These are phyloP conservation scores for Resseliella maxima DNA, from an alignment of 2,888 invertebrate species.

Conservation along the genomic window DNA sequence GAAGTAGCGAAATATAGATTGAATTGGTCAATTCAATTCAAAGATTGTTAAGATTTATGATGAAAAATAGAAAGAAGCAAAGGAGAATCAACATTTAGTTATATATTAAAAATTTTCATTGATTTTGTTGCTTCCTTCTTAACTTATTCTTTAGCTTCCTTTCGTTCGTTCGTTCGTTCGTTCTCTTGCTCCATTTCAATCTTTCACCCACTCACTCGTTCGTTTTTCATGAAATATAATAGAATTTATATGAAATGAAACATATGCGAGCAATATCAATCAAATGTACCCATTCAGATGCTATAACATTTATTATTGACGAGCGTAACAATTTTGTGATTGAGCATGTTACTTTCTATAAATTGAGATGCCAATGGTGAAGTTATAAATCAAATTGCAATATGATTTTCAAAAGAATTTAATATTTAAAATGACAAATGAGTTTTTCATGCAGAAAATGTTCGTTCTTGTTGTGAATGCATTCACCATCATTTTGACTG, in stretches of 20 bases:
- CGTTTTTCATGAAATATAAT: neutral
- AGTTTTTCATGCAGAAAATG: too few relatives aligned
- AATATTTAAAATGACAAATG: neutral
- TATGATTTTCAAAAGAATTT: neutral
- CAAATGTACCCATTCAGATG: neutral
- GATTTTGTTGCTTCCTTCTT: too few relatives aligned
- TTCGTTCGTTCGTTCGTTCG: too few relatives aligned
- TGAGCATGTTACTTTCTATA: neutral
- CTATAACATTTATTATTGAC: neutral
- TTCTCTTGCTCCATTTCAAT: too few relatives aligned
- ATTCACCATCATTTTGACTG: too few relatives aligned
- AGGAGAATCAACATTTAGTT: neutral
- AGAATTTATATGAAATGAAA: neutral
- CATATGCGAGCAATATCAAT: constrained; percentile 1
- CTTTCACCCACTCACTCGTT: too few relatives aligned
- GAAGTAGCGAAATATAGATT: neutral
- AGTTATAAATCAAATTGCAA: neutral
- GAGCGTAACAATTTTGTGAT: neutral
- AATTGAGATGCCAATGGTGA: neutral
- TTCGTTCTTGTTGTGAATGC: too few relatives aligned
- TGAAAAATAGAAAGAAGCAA: neutral
- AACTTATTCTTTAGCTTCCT: too few relatives aligned
- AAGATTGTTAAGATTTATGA: neutral
- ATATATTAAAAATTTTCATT: constrained; percentile 6
- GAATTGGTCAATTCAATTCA: neutral